Base-by-base conservation (phyloP, 2,113 vertebrate genomes). In the Phasianus colchicus region DNA sequence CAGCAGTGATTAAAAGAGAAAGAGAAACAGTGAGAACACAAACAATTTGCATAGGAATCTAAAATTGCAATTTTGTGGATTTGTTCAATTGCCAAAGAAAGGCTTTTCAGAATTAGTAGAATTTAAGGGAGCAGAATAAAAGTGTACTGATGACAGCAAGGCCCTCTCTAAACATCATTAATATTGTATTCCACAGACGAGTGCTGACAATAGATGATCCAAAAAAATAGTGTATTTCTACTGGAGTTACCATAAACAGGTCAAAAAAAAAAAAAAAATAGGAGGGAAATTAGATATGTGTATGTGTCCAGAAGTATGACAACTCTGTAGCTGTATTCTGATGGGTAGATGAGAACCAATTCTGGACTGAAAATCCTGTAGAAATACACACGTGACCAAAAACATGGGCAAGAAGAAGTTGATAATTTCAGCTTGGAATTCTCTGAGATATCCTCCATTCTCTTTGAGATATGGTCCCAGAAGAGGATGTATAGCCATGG, bases 1-100 rank as follows among this genome's bases (percentile, higher is more conserved):
- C 86, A 92, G 86, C 80, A 94, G 47, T 32, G 54, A 95, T 89
- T 95, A 91, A 90, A 96, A 90, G 82, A 96, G 83, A 86, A 87
- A 80, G 83, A 91, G 85, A 96, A 96, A 89, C 71, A 87, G 58
- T 25, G 50, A 94, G 72, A 82, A 79, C n/a, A 75, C 64, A 89
- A 71, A 34, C 96, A 65, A 93, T 95, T 96, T 93, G 64, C 60
- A n/a, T 82, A 90, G 80, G 75, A 95, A 91, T 43, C 27, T 89
- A 67, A 93, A 86, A 89, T 66, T 73, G 48, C 91, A 78, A 90
- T 91, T 95, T 69, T 50, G 80, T 79, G 60, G 71, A 83, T 96
- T 96, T 95, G 80, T 84, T 93, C 71, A 77, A 86, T 77, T 88
- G 84, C 80, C 6, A 54, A 48, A 43, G 84, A 94, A 42, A 96